These are phyloP conservation scores for Meloe dianella DNA, from an alignment of 2,888 invertebrate species.

Conservation along the genomic window DNA sequence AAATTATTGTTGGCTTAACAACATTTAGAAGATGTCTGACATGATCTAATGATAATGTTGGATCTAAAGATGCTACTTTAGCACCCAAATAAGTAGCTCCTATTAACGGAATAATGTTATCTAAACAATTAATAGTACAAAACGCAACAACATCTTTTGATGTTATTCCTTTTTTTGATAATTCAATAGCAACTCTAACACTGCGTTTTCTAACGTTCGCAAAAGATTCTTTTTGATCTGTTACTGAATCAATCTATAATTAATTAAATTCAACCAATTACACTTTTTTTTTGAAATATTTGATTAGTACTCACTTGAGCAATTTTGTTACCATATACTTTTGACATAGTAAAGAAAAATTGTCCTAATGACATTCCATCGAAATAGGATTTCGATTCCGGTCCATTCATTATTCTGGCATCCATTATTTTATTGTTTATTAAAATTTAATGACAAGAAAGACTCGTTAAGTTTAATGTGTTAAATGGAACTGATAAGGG, in stretches of 20 bases:
- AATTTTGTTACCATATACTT: no score
- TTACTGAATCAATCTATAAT: slow-evolving; percentile 28
- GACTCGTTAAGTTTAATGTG: no score
- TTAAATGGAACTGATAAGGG: no score
- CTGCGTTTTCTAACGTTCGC: slow-evolving; percentile 47
- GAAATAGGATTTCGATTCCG: no score
- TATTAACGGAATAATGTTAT: slow-evolving; percentile 59
- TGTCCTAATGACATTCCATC: no score
- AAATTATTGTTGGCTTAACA: slow-evolving; percentile 44
- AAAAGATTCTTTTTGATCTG: slow-evolving; percentile 28
- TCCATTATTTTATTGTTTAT: no score
- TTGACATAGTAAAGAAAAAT: no score
- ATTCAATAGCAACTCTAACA: slow-evolving; percentile 58
- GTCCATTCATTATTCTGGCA: no score
- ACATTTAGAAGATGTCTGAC: slow-evolving; percentile 40
- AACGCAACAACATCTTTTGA: slow-evolving; percentile 59
- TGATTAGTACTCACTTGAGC: no score
- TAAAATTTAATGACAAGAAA: no score
- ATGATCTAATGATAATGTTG: slow-evolving; percentile 39
- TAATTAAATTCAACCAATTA: no score
- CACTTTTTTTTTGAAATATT: no score
- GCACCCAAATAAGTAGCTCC: slow-evolving; percentile 60
- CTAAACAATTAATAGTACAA: slow-evolving; percentile 60
- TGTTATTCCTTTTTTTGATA: slow-evolving; percentile 56
- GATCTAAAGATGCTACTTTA: slow-evolving; percentile 46